These are phyloP conservation scores for Rotaria magnacalcarata DNA, from an alignment of 2,888 invertebrate genomes.

Conservation along the genomic window DNA sequence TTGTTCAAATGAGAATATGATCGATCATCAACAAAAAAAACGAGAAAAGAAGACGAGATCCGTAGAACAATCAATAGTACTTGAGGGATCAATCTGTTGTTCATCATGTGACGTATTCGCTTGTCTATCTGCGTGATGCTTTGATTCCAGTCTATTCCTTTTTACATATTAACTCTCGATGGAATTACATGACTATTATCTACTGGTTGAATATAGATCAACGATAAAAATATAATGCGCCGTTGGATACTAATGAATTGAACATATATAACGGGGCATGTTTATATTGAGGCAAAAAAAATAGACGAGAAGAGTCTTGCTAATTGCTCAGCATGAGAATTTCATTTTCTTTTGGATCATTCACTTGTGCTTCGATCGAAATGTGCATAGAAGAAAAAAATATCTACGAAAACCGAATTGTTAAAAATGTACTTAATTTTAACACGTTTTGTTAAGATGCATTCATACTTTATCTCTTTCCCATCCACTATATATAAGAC, in stretches of 20 bases:
- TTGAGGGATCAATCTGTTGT: slow-evolving; percentile 6
- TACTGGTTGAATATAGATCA: slow-evolving; percentile 20
- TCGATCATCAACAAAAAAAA: not conserved
- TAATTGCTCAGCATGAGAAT: slow-evolving; percentile 10
- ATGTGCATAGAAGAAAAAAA: not conserved
- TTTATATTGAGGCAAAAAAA: not conserved
- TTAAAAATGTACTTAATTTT: slow-evolving; percentile 4
- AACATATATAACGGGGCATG: not conserved
- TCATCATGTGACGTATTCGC: not conserved
- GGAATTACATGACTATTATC: slow-evolving; percentile 29
- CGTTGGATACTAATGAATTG: slow-evolving; percentile 26
- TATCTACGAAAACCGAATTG: not conserved
- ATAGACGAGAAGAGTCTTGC: not conserved
- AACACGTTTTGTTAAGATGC: not conserved
- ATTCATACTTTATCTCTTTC: slow-evolving; percentile 26
- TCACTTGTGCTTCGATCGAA: too few species aligned
- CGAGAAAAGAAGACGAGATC: not conserved
- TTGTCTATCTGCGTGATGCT: not conserved
- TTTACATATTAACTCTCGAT: not conserved
- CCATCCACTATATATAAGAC: not conserved
- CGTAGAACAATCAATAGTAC: not conserved
- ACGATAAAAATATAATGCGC: not conserved
- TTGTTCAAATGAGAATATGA: not conserved
- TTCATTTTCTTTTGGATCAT: not conserved
- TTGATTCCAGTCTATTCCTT: slow-evolving; percentile 2